These are phyloP conservation scores for Daubentonia madagascariensis DNA, from an alignment of 2,113 vertebrate species.

Conservation along the genomic window DNA sequence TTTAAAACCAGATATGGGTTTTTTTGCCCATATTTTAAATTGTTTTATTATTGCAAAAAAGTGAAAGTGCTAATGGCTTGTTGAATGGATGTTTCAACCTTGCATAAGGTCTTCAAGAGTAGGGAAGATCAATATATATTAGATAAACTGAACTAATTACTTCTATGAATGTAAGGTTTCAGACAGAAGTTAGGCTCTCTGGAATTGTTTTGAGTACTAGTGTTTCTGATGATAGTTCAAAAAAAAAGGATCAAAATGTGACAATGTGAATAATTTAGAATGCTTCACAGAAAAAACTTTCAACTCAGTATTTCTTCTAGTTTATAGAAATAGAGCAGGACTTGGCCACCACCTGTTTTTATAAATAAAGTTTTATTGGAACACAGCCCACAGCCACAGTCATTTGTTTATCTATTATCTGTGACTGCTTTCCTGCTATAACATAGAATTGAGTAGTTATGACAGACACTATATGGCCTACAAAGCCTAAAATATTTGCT, in stretches of 20 bases:
- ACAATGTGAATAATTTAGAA: neutral
- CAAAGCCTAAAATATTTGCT: neutral
- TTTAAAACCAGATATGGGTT: neutral
- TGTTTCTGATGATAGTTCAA: neutral
- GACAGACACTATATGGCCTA: neutral
- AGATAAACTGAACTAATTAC: neutral
- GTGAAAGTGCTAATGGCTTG: neutral
- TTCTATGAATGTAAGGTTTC: neutral
- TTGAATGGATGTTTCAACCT: neutral
- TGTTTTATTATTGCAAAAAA: neutral
- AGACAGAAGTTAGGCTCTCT: neutral
- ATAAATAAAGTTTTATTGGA: neutral
- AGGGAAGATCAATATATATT: constrained; percentile 8
- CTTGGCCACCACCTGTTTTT: neutral
- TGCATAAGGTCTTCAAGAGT: neutral
- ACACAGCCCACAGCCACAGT: neutral
- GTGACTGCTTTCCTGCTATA: neutral
- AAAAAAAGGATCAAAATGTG: neutral
- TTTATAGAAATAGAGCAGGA: neutral
- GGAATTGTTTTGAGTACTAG: neutral
- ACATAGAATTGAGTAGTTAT: neutral
- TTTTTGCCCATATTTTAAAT: neutral
- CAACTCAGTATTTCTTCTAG: neutral
- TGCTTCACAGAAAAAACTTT: neutral
- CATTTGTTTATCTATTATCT: neutral